Evolutionary conservation across 2,797 vertebrate species (phyloP).

Genomic region (Tympanoctomys barrerae): DNA sequence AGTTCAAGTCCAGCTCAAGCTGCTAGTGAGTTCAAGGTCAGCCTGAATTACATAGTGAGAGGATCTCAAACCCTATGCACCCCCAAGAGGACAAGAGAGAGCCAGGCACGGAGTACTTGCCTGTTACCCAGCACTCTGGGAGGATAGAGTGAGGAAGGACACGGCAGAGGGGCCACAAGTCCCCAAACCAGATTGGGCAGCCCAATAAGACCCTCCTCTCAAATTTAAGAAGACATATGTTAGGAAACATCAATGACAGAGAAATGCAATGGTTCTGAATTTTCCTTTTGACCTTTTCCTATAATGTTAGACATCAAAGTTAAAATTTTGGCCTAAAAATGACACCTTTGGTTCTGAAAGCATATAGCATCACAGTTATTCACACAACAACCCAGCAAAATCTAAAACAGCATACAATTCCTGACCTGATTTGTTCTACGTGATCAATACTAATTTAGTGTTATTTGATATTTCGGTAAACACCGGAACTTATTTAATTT

Average conservation of each 20-base stretch:
- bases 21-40: not conserved
- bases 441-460: not conserved
- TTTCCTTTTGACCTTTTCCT: conserved; percentile 28
- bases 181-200: not conserved
- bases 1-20: not conserved
- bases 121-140: not conserved
- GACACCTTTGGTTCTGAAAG: not conserved
- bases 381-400: not conserved
- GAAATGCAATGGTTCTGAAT: not conserved
- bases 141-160: too few relatives aligned
- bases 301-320: not conserved
- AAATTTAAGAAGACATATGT: conserved; percentile 20
- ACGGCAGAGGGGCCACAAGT: not conserved
- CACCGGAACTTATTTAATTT: not conserved
- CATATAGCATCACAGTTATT: not conserved
- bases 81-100: not conserved
- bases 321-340: conserved; percentile 20
- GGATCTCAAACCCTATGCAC: too few relatives aligned
- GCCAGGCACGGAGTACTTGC: not conserved
- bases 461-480: conserved; percentile 15
- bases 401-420: not conserved
- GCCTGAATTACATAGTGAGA: not conserved
- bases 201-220: not conserved
- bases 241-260: not conserved
- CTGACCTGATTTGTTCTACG: not conserved